Percentiles rank a stretch among this genome's conserved stretches.
These are phyloP conservation scores for Coreoperca whiteheadi DNA, from an alignment of 2,113 vertebrate species.

Conservation along the genomic window DNA sequence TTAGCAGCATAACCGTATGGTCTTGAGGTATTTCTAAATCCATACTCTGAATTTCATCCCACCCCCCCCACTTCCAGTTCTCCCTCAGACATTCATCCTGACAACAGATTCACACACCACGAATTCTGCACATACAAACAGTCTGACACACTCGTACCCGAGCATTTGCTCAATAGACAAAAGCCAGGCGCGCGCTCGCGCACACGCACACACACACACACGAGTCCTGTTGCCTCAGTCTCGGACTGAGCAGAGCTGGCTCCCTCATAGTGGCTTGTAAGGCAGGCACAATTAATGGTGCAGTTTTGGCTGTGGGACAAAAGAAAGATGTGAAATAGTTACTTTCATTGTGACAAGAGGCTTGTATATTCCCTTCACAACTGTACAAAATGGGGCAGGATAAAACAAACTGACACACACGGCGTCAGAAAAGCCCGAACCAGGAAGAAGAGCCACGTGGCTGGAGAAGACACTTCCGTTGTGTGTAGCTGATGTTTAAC, in stretches of 20 bases:
- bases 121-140: slow-evolving; percentile 49
- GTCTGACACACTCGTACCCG: slow-evolving; percentile 33
- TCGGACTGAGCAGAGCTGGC: slow-evolving; percentile 70
- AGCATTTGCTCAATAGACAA: slow-evolving; percentile 30
- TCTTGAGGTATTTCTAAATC: slow-evolving; percentile 88
- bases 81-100: slow-evolving; percentile 54
- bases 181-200: neutral
- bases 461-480: neutral
- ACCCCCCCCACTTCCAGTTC: slow-evolving; percentile 20
- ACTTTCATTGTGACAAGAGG: slow-evolving; percentile 15
- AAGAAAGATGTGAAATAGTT: slow-evolving; percentile 44
- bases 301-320: slow-evolving; percentile 85
- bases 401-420: neutral
- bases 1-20: slow-evolving; percentile 87
- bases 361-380: slow-evolving; percentile 11
- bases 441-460: neutral
- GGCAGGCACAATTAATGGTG: slow-evolving; percentile 87
- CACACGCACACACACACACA: slow-evolving; percentile 14
- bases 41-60: slow-evolving; percentile 76
- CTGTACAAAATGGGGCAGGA: neutral
- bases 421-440: neutral
- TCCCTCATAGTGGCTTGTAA: slow-evolving; percentile 81
- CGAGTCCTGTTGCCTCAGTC: slow-evolving; percentile 71
- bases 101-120: slow-evolving; percentile 53
- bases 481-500: neutral